A percentile compares a stretch with the other conserved stretches of the same genome.
Conservation (phyloP, 2,797 vertebrate genomes). For the Sphenodon punctatus region DNA sequence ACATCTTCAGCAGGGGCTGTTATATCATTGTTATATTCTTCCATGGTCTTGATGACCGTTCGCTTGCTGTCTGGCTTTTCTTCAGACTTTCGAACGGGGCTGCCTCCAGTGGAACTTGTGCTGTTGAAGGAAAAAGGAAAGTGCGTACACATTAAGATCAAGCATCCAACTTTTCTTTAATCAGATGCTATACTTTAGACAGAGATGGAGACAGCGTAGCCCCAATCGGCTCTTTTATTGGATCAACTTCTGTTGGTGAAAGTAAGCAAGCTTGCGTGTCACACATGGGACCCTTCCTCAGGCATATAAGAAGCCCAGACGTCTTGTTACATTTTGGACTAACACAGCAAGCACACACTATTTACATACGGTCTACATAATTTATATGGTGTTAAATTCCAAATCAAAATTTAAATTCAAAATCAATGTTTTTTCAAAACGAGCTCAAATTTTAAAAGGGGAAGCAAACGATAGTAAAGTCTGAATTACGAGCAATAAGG, state of each 20-base stretch:
- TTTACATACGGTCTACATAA: no score
- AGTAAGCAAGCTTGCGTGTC: no score
- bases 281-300: no score
- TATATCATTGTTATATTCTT: conserved; percentile 84
- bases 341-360: no score
- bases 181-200: not conserved
- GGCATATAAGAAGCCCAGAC: no score
- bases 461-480: not conserved
- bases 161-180: not conserved
- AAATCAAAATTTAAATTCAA: not conserved
- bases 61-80: conserved; percentile 80
- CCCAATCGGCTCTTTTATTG: no score
- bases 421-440: not conserved
- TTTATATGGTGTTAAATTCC: no score
- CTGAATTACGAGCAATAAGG: not conserved
- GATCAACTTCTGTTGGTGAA: no score
- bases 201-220: no score
- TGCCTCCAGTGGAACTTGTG: conserved; percentile 85
- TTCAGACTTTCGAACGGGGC: conserved; percentile 81
- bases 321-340: no score
- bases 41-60: conserved; percentile 83
- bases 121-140: conserved; percentile 52
- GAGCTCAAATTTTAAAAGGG: not conserved
- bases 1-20: conserved; percentile 83
- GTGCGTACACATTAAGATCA: fast-evolving